Evolutionary conservation across 2,888 invertebrate species (phyloP).

Genomic region (Drosophila nigritarsus): DNA sequence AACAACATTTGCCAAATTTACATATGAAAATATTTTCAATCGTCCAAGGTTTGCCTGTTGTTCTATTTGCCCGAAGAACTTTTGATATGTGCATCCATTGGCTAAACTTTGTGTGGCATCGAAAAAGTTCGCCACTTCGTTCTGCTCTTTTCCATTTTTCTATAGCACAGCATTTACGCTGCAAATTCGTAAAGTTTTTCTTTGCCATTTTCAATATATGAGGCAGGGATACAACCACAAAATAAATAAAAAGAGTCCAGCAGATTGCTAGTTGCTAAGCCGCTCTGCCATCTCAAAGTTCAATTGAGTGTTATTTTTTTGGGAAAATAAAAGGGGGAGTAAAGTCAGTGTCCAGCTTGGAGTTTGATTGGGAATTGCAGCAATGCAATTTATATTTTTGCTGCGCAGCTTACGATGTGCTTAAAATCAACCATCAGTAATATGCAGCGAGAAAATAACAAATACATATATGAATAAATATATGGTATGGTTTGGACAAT

Average conservation of each 20-base stretch:
- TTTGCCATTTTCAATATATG: constrained; percentile 55
- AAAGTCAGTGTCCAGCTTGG: not conserved
- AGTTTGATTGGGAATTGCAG: constrained; percentile 6
- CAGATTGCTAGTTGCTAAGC: constrained; percentile 30
- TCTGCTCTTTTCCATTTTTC: constrained; percentile 9
- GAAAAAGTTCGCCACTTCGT: constrained; percentile 37
- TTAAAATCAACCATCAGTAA: not conserved
- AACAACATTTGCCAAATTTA: constrained; percentile 53
- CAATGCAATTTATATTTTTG: constrained; percentile 5
- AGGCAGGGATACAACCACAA: constrained; percentile 7
- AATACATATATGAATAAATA: no score
- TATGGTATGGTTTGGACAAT: no score
- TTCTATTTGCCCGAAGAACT: constrained; percentile 47
- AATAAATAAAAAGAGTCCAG: constrained; percentile 2
- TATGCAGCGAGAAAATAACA: no score
- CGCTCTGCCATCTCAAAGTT: constrained; percentile 28
- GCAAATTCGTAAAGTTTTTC: constrained; percentile 64
- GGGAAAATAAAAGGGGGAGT: not conserved
- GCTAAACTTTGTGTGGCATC: constrained; percentile 40
- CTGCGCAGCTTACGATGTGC: not conserved
- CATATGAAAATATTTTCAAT: constrained; percentile 77
- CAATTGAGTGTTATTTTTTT: constrained; percentile 22
- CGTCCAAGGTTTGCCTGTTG: constrained; percentile 58
- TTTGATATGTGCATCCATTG: constrained; percentile 46
- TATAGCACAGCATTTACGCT: constrained; percentile 23